Conservation (phyloP, 2,888 invertebrate genomes). For the Drosophila dives region DNA sequence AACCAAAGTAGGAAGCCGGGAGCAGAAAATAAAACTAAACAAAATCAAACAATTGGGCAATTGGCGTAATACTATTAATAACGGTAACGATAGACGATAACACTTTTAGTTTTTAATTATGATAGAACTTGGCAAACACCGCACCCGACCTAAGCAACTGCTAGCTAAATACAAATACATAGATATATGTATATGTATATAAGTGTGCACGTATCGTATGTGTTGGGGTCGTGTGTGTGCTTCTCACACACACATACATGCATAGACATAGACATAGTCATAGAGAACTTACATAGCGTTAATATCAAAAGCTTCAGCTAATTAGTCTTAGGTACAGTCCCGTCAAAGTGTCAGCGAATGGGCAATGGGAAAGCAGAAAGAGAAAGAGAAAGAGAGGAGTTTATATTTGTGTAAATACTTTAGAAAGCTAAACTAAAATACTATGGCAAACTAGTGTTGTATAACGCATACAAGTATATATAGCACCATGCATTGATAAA, state of each 20-base stretch:
- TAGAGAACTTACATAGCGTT: slow-evolving; percentile 63
- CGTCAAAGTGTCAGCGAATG: slow-evolving; percentile 16
- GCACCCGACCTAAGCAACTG: slow-evolving; percentile 63
- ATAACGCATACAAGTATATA: slow-evolving; percentile 61
- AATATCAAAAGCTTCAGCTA: slow-evolving; percentile 71
- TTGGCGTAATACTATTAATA: slow-evolving; percentile 28
- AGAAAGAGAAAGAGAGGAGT: neutral
- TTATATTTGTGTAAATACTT: slow-evolving; percentile 68
- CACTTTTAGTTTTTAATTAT: slow-evolving; percentile 41
- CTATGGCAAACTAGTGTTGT: slow-evolving; percentile 69
- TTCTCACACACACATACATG: slow-evolving; percentile 33
- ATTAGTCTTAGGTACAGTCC: slow-evolving; percentile 36
- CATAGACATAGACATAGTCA: slow-evolving; percentile 25
- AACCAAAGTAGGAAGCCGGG: slow-evolving; percentile 21
- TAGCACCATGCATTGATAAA: slow-evolving; percentile 36
- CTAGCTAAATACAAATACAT: slow-evolving; percentile 40
- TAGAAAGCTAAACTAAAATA: slow-evolving; percentile 54
- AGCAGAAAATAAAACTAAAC: slow-evolving; percentile 18
- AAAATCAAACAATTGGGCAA: slow-evolving; percentile 19
- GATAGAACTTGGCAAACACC: slow-evolving; percentile 61
- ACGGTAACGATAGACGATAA: slow-evolving; percentile 37
- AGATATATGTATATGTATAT: slow-evolving; percentile 2
- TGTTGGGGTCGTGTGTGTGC: slow-evolving; percentile 39
- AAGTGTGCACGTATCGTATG: slow-evolving; percentile 24
- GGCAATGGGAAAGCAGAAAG: slow-evolving; percentile 1